Conservation (phyloP, 2,797 vertebrate species). For the Sparidentex hasta region DNA sequence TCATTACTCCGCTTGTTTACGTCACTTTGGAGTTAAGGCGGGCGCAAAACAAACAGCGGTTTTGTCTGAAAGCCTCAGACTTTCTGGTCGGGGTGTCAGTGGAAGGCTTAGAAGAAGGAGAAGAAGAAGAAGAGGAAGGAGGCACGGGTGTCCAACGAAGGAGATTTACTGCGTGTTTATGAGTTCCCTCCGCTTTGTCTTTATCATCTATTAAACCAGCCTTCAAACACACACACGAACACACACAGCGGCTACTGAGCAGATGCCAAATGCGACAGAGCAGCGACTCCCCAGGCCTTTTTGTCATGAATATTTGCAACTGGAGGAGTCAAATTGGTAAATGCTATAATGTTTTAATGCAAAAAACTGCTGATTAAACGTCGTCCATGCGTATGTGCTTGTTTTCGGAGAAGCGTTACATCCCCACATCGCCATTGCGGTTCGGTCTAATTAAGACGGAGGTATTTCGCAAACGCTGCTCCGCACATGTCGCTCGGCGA, state of each 20-base stretch:
- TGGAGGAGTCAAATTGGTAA: slow-evolving; percentile 20
- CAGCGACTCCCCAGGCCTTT: slow-evolving; percentile 11
- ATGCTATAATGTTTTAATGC: slow-evolving; percentile 24
- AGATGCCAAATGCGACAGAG: slow-evolving; percentile 26
- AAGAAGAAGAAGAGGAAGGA: too few relatives aligned
- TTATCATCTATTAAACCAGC: slow-evolving; percentile 56
- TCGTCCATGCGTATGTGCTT: slow-evolving; percentile 36
- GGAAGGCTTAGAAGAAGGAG: slow-evolving; percentile 22
- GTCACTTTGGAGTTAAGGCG: slow-evolving; percentile 60
- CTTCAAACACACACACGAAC: slow-evolving; percentile 44
- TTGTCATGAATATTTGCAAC: slow-evolving; percentile 44
- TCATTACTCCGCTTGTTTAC: slow-evolving; percentile 70
- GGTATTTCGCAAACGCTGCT: slow-evolving; percentile 43
- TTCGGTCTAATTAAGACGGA: slow-evolving; percentile 55
- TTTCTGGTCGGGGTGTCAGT: slow-evolving; percentile 36
- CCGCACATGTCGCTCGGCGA: slow-evolving; percentile 63
- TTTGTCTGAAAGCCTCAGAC: slow-evolving; percentile 51
- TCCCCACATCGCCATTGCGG: neutral
- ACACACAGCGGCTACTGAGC: slow-evolving; percentile 17
- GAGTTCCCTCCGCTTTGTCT: slow-evolving; percentile 51
- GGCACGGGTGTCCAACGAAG: slow-evolving; percentile 8
- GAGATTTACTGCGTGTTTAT: slow-evolving; percentile 58
- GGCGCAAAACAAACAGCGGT: slow-evolving; percentile 73
- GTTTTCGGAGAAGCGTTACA: slow-evolving; percentile 21
- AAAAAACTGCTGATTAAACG: slow-evolving; percentile 39